Conservation (phyloP, 92 coral and sea anemone genomes). For the Phenganax marumi region DNA sequence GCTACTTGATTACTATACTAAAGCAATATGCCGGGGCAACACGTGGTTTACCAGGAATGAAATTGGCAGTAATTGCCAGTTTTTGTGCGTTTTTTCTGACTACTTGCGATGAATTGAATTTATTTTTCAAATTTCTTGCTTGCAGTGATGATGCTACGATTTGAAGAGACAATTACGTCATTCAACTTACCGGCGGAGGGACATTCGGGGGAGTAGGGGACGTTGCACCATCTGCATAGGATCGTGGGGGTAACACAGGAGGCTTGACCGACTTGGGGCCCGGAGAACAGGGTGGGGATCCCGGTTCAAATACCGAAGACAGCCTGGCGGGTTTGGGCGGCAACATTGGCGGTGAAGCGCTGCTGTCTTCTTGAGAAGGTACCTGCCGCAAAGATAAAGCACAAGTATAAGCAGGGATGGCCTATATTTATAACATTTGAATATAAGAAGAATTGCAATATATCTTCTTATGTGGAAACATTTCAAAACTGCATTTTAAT, state of each 20-base stretch:
- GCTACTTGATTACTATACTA: too few relatives aligned
- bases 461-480: too few relatives aligned
- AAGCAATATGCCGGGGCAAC: too few relatives aligned
- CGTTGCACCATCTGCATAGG: conserved; percentile 59
- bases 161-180: not conserved
- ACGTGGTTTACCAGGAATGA: too few relatives aligned
- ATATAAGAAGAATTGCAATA: too few relatives aligned
- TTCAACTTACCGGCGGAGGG: conserved; percentile 80
- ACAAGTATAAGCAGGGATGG: not conserved
- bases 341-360: conserved; percentile 75
- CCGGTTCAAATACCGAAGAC: conserved; percentile 10
- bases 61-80: too few relatives aligned
- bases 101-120: too few relatives aligned
- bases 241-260: conserved; percentile 47
- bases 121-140: too few relatives aligned
- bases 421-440: not conserved
- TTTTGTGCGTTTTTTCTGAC: too few relatives aligned
- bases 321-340: conserved; percentile 49
- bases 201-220: conserved; percentile 70
- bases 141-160: too few relatives aligned
- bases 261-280: conserved; percentile 15
- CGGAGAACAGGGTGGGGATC: conserved; percentile 7
- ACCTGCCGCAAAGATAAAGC: not conserved
- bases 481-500: too few relatives aligned
- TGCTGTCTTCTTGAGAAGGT: conserved; percentile 40